Percentiles rank a stretch among this genome's conserved stretches.
These are phyloP conservation scores for Avahi laniger DNA, from an alignment of 2,797 vertebrate genomes.

Conservation along the genomic window DNA sequence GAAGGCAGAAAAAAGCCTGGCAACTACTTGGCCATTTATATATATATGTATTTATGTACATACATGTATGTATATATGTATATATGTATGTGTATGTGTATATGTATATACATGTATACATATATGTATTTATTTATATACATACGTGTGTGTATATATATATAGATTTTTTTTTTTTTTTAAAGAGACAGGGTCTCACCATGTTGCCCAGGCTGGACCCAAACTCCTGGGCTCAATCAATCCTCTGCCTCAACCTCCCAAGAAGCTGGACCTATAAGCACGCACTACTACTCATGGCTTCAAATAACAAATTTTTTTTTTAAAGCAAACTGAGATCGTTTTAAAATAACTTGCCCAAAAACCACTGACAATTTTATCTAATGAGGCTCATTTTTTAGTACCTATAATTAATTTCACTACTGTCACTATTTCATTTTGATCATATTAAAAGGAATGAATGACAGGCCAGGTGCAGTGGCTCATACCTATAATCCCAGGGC, in stretches of 20 bases:
- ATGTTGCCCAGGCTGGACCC: neutral
- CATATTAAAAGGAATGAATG: slow-evolving; percentile 27
- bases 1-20: neutral
- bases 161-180: neutral
- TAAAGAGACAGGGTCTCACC: neutral
- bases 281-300: neutral
- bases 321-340: neutral
- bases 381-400: neutral
- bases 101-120: no score
- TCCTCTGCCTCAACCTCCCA: neutral
- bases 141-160: no score
- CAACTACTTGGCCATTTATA: neutral
- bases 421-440: slow-evolving; percentile 1
- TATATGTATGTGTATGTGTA: no score
- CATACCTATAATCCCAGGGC: no score
- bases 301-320: neutral
- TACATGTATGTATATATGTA: no score
- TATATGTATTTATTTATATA: no score
- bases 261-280: neutral
- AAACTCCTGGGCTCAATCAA: neutral
- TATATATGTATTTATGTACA: neutral
- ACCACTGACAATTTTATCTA: slow-evolving; percentile 10
- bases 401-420: slow-evolving; percentile 2
- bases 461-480: no score
- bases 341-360: neutral